Conservation (phyloP, 2,888 invertebrate genomes). For the Tachina grossa region DNA sequence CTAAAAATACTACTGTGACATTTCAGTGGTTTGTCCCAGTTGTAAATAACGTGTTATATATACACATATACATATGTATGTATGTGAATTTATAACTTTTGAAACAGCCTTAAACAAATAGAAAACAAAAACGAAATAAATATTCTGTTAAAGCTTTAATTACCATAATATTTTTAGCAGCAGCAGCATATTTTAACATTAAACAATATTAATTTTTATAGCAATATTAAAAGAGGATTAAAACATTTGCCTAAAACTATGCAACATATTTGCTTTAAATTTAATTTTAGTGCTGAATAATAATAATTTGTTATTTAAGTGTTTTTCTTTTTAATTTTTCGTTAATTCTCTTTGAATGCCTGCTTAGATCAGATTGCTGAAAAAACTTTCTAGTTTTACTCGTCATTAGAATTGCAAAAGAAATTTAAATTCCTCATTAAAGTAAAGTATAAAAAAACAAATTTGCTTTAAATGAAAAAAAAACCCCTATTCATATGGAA, state of each 20-base stretch:
- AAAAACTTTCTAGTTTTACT: no score
- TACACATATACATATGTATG: no score
- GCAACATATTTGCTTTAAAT: conserved; percentile 7
- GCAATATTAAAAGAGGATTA: not conserved
- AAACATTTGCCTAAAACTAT: conserved; percentile 15
- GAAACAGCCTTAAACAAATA: not conserved
- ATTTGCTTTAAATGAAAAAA: no score
- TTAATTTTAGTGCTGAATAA: no score
- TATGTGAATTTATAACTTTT: conserved; percentile 16
- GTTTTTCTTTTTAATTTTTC: not conserved
- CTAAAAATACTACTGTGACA: conserved; percentile 12
- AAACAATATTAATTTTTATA: not conserved
- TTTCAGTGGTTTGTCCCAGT: conserved; percentile 8
- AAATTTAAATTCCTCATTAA: no score
- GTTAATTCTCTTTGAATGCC: not conserved
- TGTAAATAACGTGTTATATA: not conserved
- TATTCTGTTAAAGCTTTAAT: not conserved
- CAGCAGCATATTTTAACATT: not conserved
- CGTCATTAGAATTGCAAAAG: no score
- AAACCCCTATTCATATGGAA: no score
- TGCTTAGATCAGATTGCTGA: no score
- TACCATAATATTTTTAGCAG: no score
- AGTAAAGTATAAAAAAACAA: no score
- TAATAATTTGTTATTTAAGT: no score
- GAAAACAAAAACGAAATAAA: not conserved